A percentile compares a stretch with the other conserved stretches of the same genome.
Conservation (phyloP, 2,888 invertebrate genomes). For the Fragum whitleyi region DNA sequence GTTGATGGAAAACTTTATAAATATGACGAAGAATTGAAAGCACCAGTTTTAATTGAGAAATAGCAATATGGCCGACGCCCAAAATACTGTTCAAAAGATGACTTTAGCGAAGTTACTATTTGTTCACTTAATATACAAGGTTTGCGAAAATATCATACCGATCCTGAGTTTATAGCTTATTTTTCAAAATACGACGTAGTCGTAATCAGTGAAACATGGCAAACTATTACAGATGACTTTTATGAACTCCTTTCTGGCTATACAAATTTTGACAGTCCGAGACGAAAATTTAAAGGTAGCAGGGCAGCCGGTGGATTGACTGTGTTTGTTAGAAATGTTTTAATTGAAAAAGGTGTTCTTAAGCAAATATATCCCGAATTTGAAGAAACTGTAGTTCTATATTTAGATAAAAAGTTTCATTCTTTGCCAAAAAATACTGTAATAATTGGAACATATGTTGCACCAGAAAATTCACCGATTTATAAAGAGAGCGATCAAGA, state of each 20-base stretch:
- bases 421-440: neutral
- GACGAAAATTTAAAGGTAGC: neutral
- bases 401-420: too few relatives aligned
- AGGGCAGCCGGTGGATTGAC: constrained; percentile 33
- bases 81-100: neutral
- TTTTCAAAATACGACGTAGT: constrained; percentile 19
- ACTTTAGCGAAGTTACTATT: neutral
- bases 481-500: neutral
- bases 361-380: constrained; percentile 6
- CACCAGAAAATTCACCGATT: neutral
- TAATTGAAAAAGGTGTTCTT: neutral
- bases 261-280: constrained; percentile 30
- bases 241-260: constrained; percentile 17
- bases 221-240: constrained; percentile 18
- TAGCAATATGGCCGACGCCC: constrained; percentile 32
- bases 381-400: neutral
- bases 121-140: constrained; percentile 37
- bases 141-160: constrained; percentile 13
- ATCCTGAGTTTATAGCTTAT: constrained; percentile 10
- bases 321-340: constrained; percentile 26
- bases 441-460: neutral
- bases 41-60: constrained; percentile 1
- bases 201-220: constrained; percentile 30
- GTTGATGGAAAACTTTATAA: constrained; percentile 6
- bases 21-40: neutral